Evolutionary conservation across 2,113 vertebrate species (phyloP).

Genomic region (Vanacampus margaritifer): DNA sequence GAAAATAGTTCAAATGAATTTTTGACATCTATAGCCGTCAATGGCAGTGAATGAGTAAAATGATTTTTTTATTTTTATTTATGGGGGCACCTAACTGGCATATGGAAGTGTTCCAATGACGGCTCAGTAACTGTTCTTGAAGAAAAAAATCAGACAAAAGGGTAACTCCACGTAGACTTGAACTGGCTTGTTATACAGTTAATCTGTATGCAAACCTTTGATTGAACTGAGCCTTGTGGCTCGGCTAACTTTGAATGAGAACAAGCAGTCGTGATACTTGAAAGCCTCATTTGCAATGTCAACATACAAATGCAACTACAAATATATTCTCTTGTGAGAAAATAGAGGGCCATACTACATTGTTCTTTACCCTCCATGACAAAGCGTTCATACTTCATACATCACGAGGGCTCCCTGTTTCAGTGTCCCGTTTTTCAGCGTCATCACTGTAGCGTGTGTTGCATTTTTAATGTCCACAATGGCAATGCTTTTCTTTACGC

Average conservation of each 20-base stretch:
- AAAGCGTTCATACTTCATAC: conserved; percentile 35
- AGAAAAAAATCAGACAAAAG: too few species aligned
- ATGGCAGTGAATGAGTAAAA: too few species aligned
- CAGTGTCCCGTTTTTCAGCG: conserved; percentile 21
- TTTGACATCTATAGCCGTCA: too few species aligned
- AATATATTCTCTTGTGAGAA: background rate
- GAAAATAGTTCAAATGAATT: too few species aligned
- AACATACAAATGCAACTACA: background rate
- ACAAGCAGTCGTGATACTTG: too few species aligned
- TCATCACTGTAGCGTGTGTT: conserved; percentile 44
- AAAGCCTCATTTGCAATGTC: background rate
- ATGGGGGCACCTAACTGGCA: background rate
- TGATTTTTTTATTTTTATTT: background rate
- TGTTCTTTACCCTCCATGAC: conserved; percentile 21
- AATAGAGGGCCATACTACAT: background rate
- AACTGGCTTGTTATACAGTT: background rate
- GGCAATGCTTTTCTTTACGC: conserved; percentile 30
- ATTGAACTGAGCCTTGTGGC: too few species aligned
- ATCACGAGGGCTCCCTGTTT: conserved; percentile 17
- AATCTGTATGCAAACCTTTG: too few species aligned
- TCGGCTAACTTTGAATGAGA: too few species aligned
- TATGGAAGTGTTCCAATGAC: background rate
- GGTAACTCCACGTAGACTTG: background rate
- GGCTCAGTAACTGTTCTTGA: background rate
- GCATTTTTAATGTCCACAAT: conserved; percentile 49